A percentile compares a stretch with the other conserved stretches of the same genome.
These are phyloP conservation scores for Battus philenor DNA, from an alignment of 1,140 invertebrate species.

Conservation along the genomic window DNA sequence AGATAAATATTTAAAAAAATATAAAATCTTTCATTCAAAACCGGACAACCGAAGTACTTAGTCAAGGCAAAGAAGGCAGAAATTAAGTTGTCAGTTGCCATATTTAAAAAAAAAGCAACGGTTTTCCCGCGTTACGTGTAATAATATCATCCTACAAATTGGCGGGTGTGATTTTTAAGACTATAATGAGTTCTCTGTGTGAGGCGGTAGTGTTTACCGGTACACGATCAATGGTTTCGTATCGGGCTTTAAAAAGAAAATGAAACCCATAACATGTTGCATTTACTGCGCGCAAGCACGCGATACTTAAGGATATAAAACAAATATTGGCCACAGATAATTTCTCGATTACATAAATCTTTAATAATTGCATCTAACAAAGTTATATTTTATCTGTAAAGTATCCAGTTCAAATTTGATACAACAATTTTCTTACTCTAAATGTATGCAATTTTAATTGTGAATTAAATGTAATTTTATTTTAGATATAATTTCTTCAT, in stretches of 20 bases:
- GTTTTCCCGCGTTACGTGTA: conserved; percentile 24
- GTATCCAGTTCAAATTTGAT: too few relatives aligned
- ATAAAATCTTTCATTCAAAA: too few relatives aligned
- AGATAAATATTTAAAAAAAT: too few relatives aligned
- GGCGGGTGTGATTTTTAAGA: conserved; percentile 23
- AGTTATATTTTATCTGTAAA: too few relatives aligned
- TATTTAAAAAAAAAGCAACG: conserved; percentile 21
- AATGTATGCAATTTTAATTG: too few relatives aligned
- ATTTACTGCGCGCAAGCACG: background rate
- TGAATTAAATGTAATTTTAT: too few relatives aligned
- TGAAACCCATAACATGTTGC: background rate
- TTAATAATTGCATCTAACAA: too few relatives aligned
- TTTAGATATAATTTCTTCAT: too few relatives aligned
- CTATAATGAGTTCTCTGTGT: conserved; percentile 23
- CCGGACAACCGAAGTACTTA: conserved; percentile 21
- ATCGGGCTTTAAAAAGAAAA: conserved; percentile 18
- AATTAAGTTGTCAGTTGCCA: conserved; percentile 21
- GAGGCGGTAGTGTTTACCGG: conserved; percentile 16
- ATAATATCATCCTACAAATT: conserved; percentile 26
- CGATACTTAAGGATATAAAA: conserved; percentile 11
- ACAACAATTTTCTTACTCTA: too few relatives aligned
- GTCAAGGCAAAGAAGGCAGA: conserved; percentile 19
- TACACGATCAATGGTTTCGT: conserved; percentile 26
- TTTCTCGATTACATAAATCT: too few relatives aligned
- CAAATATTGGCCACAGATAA: conserved; percentile 9